A percentile compares a stretch with the other conserved stretches of the same genome.
phyloP scores from a whole-genome alignment of 2,797 vertebrate species.

The Tokudaia muenninki region DNA sequence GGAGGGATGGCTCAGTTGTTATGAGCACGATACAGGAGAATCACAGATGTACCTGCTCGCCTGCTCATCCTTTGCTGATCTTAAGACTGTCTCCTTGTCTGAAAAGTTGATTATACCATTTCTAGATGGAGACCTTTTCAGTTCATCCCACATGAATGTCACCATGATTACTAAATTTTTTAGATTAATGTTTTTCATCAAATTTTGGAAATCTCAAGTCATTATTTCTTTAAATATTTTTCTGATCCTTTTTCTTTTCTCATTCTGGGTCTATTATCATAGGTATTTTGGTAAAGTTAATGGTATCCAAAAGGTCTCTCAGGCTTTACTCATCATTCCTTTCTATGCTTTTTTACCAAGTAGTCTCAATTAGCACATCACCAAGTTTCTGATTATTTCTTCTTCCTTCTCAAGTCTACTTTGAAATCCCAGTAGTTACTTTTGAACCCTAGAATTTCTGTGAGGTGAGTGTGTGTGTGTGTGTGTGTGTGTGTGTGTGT shows the following conservation, averaged over 20 bases:
- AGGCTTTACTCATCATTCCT: background rate
- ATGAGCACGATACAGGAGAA: background rate
- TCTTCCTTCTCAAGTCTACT: background rate
- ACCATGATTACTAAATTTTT: background rate
- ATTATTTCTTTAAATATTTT: conserved; percentile 24
- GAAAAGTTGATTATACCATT: background rate
- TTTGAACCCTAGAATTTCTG: background rate
- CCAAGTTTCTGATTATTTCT: background rate
- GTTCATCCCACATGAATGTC: background rate
- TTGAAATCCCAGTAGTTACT: background rate
- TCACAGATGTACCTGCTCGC: background rate
- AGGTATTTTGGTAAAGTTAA: background rate
- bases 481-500: background rate
- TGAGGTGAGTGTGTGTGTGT: background rate
- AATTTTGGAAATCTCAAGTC: background rate
- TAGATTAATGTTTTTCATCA: conserved; percentile 38
- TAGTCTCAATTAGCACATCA: background rate
- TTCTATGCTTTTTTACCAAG: background rate
- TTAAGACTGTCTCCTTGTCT: background rate
- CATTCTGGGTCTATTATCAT: background rate
- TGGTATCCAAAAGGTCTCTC: background rate
- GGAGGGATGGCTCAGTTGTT: background rate
- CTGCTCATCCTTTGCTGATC: background rate
- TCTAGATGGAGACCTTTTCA: background rate
- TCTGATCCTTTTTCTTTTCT: conserved; percentile 6